phyloP scores from a whole-genome alignment of 2,113 vertebrate genomes.

The Peromyscus californicus region DNA sequence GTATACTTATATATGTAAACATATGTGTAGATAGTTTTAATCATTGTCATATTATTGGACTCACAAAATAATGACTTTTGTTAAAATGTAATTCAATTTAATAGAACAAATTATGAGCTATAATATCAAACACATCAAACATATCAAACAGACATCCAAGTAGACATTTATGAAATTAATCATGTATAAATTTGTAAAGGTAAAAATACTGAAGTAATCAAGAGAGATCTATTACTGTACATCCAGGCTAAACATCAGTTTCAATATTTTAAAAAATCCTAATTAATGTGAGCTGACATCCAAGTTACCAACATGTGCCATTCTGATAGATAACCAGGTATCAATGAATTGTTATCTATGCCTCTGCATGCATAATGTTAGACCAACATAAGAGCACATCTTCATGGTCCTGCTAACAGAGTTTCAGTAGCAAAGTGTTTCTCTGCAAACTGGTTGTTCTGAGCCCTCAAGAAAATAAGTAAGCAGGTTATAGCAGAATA shows the following conservation, averaged over 20 bases:
- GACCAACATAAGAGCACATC: background rate
- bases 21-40: background rate
- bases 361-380: background rate
- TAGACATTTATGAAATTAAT: slow-evolving; percentile 3
- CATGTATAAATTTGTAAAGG: background rate
- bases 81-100: slow-evolving; percentile 53
- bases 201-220: slow-evolving; percentile 38
- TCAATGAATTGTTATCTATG: background rate
- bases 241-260: background rate
- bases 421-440: background rate
- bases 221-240: background rate
- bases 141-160: background rate
- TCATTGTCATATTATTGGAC: background rate
- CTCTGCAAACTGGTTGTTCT: background rate
- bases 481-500: background rate
- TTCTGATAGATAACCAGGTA: background rate
- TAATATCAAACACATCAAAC: slow-evolving; percentile 57
- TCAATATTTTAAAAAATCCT: background rate
- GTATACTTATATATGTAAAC: background rate
- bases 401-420: background rate
- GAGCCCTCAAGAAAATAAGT: background rate
- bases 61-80: slow-evolving; percentile 61
- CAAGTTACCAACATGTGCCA: background rate
- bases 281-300: background rate
- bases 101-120: slow-evolving; percentile 40